Evolutionary conservation across 2,888 invertebrate species (phyloP).

Genomic region (Epinotia demarniana): DNA sequence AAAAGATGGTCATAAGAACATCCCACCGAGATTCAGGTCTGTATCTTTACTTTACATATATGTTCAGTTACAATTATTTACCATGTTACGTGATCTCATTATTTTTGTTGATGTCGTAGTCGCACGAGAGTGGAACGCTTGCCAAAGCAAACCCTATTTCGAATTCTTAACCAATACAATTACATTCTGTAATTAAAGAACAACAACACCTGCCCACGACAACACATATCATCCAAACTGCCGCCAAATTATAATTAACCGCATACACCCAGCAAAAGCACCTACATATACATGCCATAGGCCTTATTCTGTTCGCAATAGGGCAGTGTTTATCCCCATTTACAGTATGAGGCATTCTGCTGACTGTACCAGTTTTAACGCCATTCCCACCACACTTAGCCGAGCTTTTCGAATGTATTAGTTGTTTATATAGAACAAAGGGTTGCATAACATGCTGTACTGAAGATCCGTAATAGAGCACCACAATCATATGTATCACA

Average conservation of each 20-base stretch:
- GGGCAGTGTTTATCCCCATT: not conserved
- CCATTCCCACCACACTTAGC: conserved; percentile 39
- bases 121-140: not conserved
- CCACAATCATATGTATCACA: conserved; percentile 38
- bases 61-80: too few relatives aligned
- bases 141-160: not conserved
- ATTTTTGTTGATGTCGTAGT: too few relatives aligned
- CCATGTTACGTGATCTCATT: too few relatives aligned
- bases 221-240: conserved; percentile 25
- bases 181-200: conserved; percentile 15
- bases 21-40: too few relatives aligned
- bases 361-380: conserved; percentile 21
- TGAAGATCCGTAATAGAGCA: conserved; percentile 50
- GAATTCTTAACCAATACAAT: not conserved
- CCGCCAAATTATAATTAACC: conserved; percentile 27
- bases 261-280: not conserved
- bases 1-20: too few relatives aligned
- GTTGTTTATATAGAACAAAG: conserved; percentile 48
- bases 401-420: conserved; percentile 42
- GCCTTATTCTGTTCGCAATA: not conserved
- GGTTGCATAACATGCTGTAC: conserved; percentile 47
- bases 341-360: not conserved
- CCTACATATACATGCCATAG: not conserved
- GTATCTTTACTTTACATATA: too few relatives aligned
- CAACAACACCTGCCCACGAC: conserved; percentile 7